These are phyloP conservation scores for Tenthredo scrophulariae DNA, from an alignment of 2,888 invertebrate genomes.

Conservation along the genomic window DNA sequence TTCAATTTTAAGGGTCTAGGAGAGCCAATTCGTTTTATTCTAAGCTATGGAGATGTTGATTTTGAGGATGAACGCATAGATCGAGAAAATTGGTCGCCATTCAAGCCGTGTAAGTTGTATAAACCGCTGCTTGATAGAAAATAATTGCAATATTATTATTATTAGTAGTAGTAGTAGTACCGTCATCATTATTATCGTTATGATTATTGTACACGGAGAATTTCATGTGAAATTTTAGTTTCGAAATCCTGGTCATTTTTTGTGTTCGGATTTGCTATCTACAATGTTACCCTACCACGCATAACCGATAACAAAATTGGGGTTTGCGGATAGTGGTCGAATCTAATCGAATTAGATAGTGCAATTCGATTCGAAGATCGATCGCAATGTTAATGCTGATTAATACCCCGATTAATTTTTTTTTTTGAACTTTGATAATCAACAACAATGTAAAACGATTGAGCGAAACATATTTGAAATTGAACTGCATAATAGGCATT, in stretches of 20 bases:
- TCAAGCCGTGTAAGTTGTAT: slow-evolving; percentile 69
- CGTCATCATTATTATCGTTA: neutral
- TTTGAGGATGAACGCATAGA: slow-evolving; percentile 77
- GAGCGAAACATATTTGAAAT: too few relatives aligned
- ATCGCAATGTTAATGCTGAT: too few relatives aligned
- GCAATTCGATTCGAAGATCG: too few relatives aligned
- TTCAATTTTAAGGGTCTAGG: slow-evolving; percentile 75
- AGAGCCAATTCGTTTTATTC: slow-evolving; percentile 77
- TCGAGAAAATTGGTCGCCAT: slow-evolving; percentile 68
- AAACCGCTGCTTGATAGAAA: neutral
- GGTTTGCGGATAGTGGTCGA: too few relatives aligned
- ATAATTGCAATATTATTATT: neutral
- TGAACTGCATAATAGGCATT: neutral
- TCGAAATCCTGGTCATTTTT: neutral
- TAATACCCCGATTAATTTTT: too few relatives aligned
- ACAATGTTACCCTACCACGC: too few relatives aligned
- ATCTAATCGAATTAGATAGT: too few relatives aligned
- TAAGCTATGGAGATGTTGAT: slow-evolving; percentile 74
- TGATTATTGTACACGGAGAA: neutral
- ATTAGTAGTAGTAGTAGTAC: too few relatives aligned
- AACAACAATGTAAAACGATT: too few relatives aligned
- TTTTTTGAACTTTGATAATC: too few relatives aligned
- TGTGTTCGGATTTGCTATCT: neutral
- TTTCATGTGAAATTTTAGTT: neutral
- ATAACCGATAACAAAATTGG: too few relatives aligned